Conservation (phyloP, 2,797 vertebrate species). For the Cossypha dichroa region DNA sequence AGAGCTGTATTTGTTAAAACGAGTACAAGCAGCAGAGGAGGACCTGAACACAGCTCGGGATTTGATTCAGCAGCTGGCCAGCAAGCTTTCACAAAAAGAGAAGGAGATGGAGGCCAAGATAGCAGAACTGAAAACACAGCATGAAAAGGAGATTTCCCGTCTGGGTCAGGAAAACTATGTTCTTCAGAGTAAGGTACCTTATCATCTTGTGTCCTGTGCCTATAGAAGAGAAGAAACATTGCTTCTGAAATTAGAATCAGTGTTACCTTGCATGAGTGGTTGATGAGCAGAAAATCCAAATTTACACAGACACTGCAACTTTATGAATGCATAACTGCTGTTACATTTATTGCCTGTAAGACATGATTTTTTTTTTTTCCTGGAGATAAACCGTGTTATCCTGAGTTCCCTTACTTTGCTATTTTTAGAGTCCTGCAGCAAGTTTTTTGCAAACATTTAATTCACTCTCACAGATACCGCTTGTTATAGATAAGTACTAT, state of each 20-base stretch:
- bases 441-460: background rate
- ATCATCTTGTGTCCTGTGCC: background rate
- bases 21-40: constrained; percentile 73
- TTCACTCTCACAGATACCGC: background rate
- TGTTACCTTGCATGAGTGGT: background rate
- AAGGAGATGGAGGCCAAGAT: constrained; percentile 73
- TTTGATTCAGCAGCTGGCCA: constrained; percentile 74
- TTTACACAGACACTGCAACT: background rate
- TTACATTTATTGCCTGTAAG: background rate
- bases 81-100: constrained; percentile 78
- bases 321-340: background rate
- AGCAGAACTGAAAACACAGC: constrained; percentile 72
- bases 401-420: background rate
- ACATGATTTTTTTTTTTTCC: background rate
- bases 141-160: constrained; percentile 77
- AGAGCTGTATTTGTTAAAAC: constrained; percentile 71
- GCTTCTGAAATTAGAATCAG: background rate
- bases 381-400: background rate
- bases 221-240: background rate
- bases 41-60: constrained; percentile 66
- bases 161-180: constrained; percentile 88
- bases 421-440: background rate
- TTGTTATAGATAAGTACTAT: background rate
- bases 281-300: background rate
- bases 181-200: constrained; percentile 87